These are phyloP conservation scores for Drosophila engyochracea DNA, from an alignment of 2,888 invertebrate genomes.

Conservation along the genomic window DNA sequence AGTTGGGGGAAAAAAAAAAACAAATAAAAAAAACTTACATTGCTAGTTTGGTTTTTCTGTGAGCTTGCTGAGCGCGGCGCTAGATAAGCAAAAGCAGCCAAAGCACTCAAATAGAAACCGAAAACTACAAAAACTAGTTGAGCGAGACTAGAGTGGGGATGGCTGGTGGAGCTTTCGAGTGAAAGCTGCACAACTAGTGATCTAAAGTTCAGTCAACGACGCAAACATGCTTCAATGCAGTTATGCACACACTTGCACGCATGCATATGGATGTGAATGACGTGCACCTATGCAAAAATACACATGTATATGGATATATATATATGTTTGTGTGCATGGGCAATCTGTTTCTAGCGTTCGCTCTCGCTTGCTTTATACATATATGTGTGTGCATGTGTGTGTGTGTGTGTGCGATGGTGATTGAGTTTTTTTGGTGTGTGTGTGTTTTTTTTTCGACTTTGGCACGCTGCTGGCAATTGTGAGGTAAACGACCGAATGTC, in stretches of 20 bases:
- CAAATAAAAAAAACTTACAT: slow-evolving; percentile 34
- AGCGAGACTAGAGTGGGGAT: slow-evolving; percentile 7
- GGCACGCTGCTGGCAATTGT: slow-evolving; percentile 47
- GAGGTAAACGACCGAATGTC: slow-evolving; percentile 86
- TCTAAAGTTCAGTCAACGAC: slow-evolving; percentile 3
- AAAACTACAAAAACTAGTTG: slow-evolving; percentile 63
- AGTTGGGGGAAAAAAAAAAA: slow-evolving; percentile 9
- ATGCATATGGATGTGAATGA: not conserved
- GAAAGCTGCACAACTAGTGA: slow-evolving; percentile 36
- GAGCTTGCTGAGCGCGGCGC: slow-evolving; percentile 11
- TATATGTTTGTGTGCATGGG: not conserved
- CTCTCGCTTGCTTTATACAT: not conserved
- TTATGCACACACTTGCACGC: not conserved
- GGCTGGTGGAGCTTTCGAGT: slow-evolving; percentile 49
- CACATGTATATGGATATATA: not conserved
- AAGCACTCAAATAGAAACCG: slow-evolving; percentile 59
- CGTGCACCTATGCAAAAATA: slow-evolving; percentile 1
- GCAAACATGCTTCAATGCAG: not conserved
- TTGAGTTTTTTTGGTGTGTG: slow-evolving; percentile 42
- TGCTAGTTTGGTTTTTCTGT: slow-evolving; percentile 43
- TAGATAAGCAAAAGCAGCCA: slow-evolving; percentile 40
- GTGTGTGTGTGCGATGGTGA: slow-evolving; percentile 18
- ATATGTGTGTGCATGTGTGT: not conserved
- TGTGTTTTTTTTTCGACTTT: slow-evolving; percentile 54
- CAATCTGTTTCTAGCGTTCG: slow-evolving; percentile 7